phyloP scores from a whole-genome alignment of 2,888 invertebrate species.

The Drosophila macrospina region DNA sequence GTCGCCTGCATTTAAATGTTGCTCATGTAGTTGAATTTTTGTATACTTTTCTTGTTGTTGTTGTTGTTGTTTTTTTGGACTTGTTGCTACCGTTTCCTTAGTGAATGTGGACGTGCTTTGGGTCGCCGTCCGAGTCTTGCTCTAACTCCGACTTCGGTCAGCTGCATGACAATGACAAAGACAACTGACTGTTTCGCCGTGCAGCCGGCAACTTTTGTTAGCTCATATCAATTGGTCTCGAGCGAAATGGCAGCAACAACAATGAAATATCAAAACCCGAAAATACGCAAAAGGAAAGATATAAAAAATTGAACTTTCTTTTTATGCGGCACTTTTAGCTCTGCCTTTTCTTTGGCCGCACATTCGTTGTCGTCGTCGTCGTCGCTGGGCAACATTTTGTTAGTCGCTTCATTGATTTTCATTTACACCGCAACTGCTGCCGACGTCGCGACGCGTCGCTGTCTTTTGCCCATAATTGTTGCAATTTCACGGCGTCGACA shows the following conservation, averaged over 20 bases:
- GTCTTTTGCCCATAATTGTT: slow-evolving; percentile 59
- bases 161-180: slow-evolving; percentile 36
- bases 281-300: slow-evolving; percentile 39
- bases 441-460: slow-evolving; percentile 3
- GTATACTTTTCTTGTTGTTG: not conserved
- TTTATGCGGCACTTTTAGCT: slow-evolving; percentile 74
- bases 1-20: slow-evolving; percentile 45
- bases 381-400: slow-evolving; percentile 47
- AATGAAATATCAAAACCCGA: slow-evolving; percentile 36
- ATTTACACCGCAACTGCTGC: slow-evolving; percentile 45
- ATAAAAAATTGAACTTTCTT: slow-evolving; percentile 69
- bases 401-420: slow-evolving; percentile 76
- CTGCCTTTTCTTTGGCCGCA: slow-evolving; percentile 60
- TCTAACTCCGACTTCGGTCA: not conserved
- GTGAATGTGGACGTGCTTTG: slow-evolving; percentile 47
- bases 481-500: slow-evolving; percentile 61
- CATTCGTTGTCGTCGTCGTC: slow-evolving; percentile 56
- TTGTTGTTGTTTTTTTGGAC: slow-evolving; percentile 1
- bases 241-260: slow-evolving; percentile 13
- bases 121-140: not conserved
- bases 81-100: slow-evolving; percentile 51
- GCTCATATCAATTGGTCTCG: slow-evolving; percentile 37
- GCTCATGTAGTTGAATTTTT: slow-evolving; percentile 20
- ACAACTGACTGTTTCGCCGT: slow-evolving; percentile 21
- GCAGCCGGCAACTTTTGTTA: slow-evolving; percentile 38